Conservation (phyloP, 2,888 invertebrate genomes). For the Argyra leucocephala region DNA sequence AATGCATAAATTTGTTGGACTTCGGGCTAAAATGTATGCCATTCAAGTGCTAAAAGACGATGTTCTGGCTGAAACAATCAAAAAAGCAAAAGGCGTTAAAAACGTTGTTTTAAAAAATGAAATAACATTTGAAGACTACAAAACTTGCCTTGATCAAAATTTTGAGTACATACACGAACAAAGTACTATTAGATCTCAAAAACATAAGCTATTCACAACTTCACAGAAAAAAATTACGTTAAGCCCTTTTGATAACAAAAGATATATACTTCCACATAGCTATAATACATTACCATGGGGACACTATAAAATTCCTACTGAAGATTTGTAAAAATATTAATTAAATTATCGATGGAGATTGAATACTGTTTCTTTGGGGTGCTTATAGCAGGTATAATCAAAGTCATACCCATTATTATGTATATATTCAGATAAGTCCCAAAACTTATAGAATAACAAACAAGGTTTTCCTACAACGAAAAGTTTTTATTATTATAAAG, state of each 20-base stretch:
- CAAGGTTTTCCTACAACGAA: too few species aligned
- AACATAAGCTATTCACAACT: constrained; percentile 12
- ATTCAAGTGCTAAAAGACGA: constrained; percentile 8
- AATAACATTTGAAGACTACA: not conserved
- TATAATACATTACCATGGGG: constrained; percentile 9
- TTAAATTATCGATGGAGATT: too few species aligned
- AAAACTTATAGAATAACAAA: too few species aligned
- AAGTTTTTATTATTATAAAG: too few species aligned
- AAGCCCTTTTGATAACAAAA: constrained; percentile 15
- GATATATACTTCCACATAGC: constrained; percentile 12
- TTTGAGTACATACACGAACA: not conserved
- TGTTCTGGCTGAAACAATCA: not conserved
- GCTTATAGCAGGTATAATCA: too few species aligned
- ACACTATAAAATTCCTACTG: constrained; percentile 7
- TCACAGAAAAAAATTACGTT: constrained; percentile 10
- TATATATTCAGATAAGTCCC: too few species aligned
- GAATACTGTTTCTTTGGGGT: too few species aligned
- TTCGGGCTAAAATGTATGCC: constrained; percentile 19
- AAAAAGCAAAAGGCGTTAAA: constrained; percentile 16
- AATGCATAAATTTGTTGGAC: constrained; percentile 16
- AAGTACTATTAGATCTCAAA: constrained; percentile 9
- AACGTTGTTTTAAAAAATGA: not conserved
- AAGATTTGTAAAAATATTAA: too few species aligned
- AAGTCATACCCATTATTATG: too few species aligned
- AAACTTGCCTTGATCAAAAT: constrained; percentile 7